A percentile compares a stretch with the other conserved stretches of the same genome.
These are phyloP conservation scores for Periophthalmus modestus DNA, from an alignment of 2,113 vertebrate species.

Conservation along the genomic window DNA sequence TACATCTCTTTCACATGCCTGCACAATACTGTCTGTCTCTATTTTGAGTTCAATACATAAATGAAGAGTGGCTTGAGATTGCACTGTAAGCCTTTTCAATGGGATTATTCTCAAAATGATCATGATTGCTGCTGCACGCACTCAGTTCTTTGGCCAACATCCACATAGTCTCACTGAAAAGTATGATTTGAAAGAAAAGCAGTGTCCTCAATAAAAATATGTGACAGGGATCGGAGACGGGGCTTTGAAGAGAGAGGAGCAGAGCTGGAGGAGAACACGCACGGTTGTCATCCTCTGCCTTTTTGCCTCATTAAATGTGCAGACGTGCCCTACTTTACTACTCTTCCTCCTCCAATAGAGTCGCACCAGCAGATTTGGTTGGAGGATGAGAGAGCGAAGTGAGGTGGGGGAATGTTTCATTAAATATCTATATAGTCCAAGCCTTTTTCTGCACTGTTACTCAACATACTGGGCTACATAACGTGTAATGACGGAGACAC, in stretches of 20 bases:
- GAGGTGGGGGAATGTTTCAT: slow-evolving; percentile 55
- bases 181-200: slow-evolving; percentile 22
- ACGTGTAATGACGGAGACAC: slow-evolving; percentile 23
- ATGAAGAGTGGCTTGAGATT: slow-evolving; percentile 57
- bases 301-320: slow-evolving; percentile 77
- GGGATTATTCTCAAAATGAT: slow-evolving; percentile 61
- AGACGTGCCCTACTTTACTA: slow-evolving; percentile 71
- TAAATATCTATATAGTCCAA: slow-evolving; percentile 64
- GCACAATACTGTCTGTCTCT: slow-evolving; percentile 23
- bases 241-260: slow-evolving; percentile 47
- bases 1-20: neutral
- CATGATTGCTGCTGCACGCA: slow-evolving; percentile 53
- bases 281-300: slow-evolving; percentile 57
- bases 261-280: slow-evolving; percentile 65
- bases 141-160: slow-evolving; percentile 39
- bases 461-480: slow-evolving; percentile 35
- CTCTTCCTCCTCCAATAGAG: slow-evolving; percentile 55
- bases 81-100: slow-evolving; percentile 57
- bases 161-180: slow-evolving; percentile 16
- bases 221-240: slow-evolving; percentile 23
- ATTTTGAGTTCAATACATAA: slow-evolving; percentile 17
- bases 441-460: slow-evolving; percentile 45
- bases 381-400: slow-evolving; percentile 30
- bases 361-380: slow-evolving; percentile 59
- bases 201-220: slow-evolving; percentile 19